These are phyloP conservation scores for Simalia tracyae DNA, from an alignment of 2,797 vertebrate species.

Conservation along the genomic window DNA sequence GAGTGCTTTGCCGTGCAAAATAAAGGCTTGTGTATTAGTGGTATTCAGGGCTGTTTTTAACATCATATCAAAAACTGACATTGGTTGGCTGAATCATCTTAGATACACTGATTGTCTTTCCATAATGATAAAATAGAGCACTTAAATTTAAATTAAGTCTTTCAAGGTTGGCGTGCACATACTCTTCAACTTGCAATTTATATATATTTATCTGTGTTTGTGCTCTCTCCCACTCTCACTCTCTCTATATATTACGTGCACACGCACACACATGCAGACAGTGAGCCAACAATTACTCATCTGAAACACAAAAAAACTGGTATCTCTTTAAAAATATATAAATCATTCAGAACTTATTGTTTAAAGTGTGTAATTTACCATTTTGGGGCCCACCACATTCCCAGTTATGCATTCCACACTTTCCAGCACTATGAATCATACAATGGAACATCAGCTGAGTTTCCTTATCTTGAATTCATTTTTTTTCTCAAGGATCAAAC, in stretches of 20 bases:
- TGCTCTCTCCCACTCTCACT: neutral
- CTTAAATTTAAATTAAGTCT: slow-evolving; percentile 73
- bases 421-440: neutral
- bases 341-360: neutral
- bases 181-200: neutral
- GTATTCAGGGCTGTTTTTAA: slow-evolving; percentile 74
- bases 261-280: neutral
- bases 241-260: neutral
- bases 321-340: neutral
- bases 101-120: slow-evolving; percentile 76
- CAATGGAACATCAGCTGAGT: neutral
- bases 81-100: slow-evolving; percentile 69
- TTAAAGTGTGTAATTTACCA: neutral
- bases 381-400: neutral
- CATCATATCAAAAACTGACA: slow-evolving; percentile 75
- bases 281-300: neutral
- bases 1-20: slow-evolving; percentile 72
- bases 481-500: slow-evolving; percentile 26
- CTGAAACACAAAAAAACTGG: neutral
- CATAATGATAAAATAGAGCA: slow-evolving; percentile 71
- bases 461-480: slow-evolving; percentile 23
- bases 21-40: slow-evolving; percentile 68
- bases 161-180: slow-evolving; percentile 52
- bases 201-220: neutral
- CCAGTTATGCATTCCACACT: neutral